A percentile compares a stretch with the other conserved stretches of the same genome.
phyloP scores from a whole-genome alignment of 2,888 invertebrate genomes.

The Seira ritae region DNA sequence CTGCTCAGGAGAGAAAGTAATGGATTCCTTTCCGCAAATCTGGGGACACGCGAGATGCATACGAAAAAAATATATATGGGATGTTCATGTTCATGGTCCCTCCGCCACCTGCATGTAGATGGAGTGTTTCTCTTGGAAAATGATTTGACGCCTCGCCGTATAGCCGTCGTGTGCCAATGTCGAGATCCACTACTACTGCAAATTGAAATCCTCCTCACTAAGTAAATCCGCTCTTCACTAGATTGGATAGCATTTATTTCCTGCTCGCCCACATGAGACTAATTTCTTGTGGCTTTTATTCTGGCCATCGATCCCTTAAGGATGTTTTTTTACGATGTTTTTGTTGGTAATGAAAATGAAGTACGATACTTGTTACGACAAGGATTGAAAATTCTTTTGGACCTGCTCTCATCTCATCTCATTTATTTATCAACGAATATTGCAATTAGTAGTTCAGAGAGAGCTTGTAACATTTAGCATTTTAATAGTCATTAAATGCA shows the following conservation, averaged over 20 bases:
- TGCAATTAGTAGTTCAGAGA: not conserved
- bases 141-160: not conserved
- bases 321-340: no score
- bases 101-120: not conserved
- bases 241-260: not conserved
- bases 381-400: no score
- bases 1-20: not conserved
- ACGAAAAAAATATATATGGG: not conserved
- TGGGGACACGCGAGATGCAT: not conserved
- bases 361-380: constrained; percentile 34
- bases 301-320: no score
- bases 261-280: not conserved
- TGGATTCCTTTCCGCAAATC: not conserved
- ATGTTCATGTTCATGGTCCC: no score
- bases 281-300: not conserved
- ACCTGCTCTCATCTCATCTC: no score
- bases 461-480: constrained; percentile 44
- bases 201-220: no score
- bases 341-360: no score
- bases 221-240: not conserved
- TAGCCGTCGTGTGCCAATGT: no score
- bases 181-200: no score
- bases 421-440: constrained; percentile 26
- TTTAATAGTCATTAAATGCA: constrained; percentile 35
- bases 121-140: constrained; percentile 15